phyloP scores from a whole-genome alignment of 2,113 vertebrate species.

The Corythoichthys haematopterus region DNA sequence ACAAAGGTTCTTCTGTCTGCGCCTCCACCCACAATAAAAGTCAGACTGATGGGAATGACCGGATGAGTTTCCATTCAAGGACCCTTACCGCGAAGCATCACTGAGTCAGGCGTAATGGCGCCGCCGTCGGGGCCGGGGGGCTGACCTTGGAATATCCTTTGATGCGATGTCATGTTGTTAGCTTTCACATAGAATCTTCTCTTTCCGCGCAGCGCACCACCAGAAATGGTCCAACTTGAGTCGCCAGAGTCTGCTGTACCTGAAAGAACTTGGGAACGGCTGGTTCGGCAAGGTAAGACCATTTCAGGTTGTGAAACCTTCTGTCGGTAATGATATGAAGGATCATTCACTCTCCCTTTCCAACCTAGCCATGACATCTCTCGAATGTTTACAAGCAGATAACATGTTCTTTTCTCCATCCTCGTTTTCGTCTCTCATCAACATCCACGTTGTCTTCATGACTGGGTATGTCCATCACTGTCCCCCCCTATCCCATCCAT shows the following conservation, averaged over 20 bases:
- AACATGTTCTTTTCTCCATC: slow-evolving; percentile 31
- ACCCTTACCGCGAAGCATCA: slow-evolving; percentile 3
- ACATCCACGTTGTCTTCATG: slow-evolving; percentile 35
- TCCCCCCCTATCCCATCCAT: background rate
- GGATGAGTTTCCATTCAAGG: slow-evolving; percentile 3
- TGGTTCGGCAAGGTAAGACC: slow-evolving; percentile 94
- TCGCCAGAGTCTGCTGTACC: slow-evolving; percentile 87
- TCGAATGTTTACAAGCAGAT: slow-evolving; percentile 23
- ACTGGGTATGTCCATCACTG: slow-evolving; percentile 43
- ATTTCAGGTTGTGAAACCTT: background rate
- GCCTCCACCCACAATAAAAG: slow-evolving; percentile 28
- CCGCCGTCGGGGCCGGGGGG: background rate
- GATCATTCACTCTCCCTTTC: background rate
- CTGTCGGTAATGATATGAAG: too few relatives aligned
- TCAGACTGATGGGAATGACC: background rate
- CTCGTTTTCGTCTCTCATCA: slow-evolving; percentile 13
- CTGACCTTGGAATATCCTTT: background rate
- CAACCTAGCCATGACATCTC: background rate
- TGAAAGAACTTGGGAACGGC: slow-evolving; percentile 90
- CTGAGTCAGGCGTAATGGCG: background rate
- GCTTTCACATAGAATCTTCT: background rate
- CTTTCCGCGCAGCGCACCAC: slow-evolving; percentile 76
- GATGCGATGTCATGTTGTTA: too few relatives aligned
- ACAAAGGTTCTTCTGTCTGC: slow-evolving; percentile 66
- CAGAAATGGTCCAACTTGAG: slow-evolving; percentile 81